phyloP scores from a whole-genome alignment of 1,140 invertebrate species.

The Drosophila nebulosa region DNA sequence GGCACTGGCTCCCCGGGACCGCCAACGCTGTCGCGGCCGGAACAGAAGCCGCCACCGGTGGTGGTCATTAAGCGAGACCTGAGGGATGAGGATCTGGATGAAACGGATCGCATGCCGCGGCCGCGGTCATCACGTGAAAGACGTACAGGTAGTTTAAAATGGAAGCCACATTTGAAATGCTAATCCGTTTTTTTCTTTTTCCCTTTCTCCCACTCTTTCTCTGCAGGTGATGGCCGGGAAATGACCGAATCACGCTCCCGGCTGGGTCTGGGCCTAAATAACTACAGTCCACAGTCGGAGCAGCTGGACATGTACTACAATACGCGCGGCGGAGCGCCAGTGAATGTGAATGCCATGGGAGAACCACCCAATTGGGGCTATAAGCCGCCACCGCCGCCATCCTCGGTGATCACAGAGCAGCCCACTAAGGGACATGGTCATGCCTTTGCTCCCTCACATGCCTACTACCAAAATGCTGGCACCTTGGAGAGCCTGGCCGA shows the following conservation, averaged over 20 bases:
- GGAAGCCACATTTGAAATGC: constrained; percentile 58
- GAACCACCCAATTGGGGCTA: constrained; percentile 81
- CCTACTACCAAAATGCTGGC: constrained; percentile 89
- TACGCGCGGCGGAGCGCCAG: constrained; percentile 82
- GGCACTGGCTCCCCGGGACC: constrained; percentile 85
- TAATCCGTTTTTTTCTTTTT: constrained; percentile 46
- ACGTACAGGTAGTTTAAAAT: constrained; percentile 82
- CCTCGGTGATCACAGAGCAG: constrained; percentile 92
- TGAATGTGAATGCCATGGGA: constrained; percentile 76
- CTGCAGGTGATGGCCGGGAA: constrained; percentile 86
- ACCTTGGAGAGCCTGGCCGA: constrained; percentile 94
- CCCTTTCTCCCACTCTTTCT: constrained; percentile 2
- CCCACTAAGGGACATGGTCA: constrained; percentile 90
- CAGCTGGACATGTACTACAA: constrained; percentile 92
- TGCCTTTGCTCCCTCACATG: constrained; percentile 89
- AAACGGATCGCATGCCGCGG: constrained; percentile 81
- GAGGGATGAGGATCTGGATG: constrained; percentile 89
- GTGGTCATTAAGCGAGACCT: constrained; percentile 96
- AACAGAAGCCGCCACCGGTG: constrained; percentile 94
- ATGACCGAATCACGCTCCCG: constrained; percentile 88
- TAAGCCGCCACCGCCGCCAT: constrained; percentile 87
- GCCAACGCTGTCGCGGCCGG: constrained; percentile 84
- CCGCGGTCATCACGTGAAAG: constrained; percentile 81
- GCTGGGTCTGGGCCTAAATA: constrained; percentile 85
- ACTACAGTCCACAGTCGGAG: constrained; percentile 85